Conservation (phyloP, 1,140 invertebrate genomes). For the Idris sp. region DNA sequence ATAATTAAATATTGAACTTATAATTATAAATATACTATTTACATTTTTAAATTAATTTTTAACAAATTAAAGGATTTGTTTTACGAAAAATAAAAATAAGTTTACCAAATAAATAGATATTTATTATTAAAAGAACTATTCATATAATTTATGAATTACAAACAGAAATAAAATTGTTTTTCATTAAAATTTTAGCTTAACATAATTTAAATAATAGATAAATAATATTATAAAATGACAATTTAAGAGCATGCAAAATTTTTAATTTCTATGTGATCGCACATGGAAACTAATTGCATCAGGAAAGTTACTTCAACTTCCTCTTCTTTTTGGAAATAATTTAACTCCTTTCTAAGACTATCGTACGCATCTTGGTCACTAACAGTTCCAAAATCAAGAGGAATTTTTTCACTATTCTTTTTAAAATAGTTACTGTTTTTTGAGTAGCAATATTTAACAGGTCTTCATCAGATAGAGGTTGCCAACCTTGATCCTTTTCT, state of each 20-base stretch:
- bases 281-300: neutral
- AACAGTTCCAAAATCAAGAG: slow-evolving; percentile 6
- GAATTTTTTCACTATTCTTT: slow-evolving; percentile 1
- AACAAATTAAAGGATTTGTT: too few relatives aligned
- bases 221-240: too few relatives aligned
- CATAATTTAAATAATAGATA: too few relatives aligned
- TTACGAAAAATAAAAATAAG: too few relatives aligned
- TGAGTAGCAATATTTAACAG: slow-evolving; percentile 6
- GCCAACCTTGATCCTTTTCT: slow-evolving; percentile 1
- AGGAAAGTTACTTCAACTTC: neutral
- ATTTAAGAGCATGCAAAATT: slow-evolving; percentile 19
- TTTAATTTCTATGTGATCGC: slow-evolving; percentile 3
- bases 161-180: too few relatives aligned
- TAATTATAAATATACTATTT: too few relatives aligned
- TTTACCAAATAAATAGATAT: too few relatives aligned
- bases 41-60: too few relatives aligned
- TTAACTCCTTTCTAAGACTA: slow-evolving; percentile 3
- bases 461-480: slow-evolving; percentile 12
- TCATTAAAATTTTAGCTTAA: too few relatives aligned
- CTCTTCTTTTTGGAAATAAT: slow-evolving; percentile 13
- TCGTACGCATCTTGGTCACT: slow-evolving; percentile 10
- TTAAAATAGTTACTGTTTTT: neutral
- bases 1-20: too few relatives aligned
- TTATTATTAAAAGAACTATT: too few relatives aligned
- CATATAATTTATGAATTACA: too few relatives aligned